Percentiles rank a stretch among this genome's conserved stretches.
phyloP scores from a whole-genome alignment of 2,113 vertebrate species.

The Anguilla japonica region DNA sequence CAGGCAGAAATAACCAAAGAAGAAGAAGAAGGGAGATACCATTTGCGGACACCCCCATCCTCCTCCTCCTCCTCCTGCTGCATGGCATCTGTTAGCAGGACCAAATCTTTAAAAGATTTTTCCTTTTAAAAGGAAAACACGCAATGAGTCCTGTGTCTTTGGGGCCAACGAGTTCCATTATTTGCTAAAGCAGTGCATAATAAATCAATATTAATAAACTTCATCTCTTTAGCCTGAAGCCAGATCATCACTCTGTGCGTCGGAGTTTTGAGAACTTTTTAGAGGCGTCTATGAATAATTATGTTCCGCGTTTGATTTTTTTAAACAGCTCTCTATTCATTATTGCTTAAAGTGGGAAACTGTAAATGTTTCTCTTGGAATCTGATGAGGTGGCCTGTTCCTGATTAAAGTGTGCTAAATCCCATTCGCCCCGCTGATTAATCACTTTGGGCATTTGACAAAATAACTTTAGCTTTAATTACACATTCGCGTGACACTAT shows the following conservation, averaged over 20 bases:
- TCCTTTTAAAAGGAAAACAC: too few species aligned
- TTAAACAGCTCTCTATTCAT: not conserved
- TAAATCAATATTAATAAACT: not conserved
- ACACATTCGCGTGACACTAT: not conserved
- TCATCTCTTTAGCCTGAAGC: not conserved
- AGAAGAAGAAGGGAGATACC: not conserved
- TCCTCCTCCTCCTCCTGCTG: not conserved
- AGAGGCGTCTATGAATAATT: conserved; percentile 1
- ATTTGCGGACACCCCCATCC: not conserved
- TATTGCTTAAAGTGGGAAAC: not conserved
- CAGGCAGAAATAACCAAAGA: not conserved
- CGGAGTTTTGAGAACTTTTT: not conserved
- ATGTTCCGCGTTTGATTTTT: not conserved
- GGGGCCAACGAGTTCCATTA: not conserved
- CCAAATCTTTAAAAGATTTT: not conserved
- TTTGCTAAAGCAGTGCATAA: not conserved
- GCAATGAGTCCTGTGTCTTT: not conserved
- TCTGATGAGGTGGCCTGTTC: not conserved
- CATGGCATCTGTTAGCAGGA: not conserved
- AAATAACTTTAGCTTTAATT: not conserved
- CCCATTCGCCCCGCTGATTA: not conserved
- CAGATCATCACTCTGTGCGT: conserved; percentile 2
- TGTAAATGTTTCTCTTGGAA: conserved; percentile 6
- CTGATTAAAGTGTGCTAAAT: not conserved
- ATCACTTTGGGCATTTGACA: not conserved